A percentile compares a stretch with the other conserved stretches of the same genome.
These are phyloP conservation scores for Puffinus mauretanicus DNA, from an alignment of 2,113 vertebrate species.

Conservation along the genomic window DNA sequence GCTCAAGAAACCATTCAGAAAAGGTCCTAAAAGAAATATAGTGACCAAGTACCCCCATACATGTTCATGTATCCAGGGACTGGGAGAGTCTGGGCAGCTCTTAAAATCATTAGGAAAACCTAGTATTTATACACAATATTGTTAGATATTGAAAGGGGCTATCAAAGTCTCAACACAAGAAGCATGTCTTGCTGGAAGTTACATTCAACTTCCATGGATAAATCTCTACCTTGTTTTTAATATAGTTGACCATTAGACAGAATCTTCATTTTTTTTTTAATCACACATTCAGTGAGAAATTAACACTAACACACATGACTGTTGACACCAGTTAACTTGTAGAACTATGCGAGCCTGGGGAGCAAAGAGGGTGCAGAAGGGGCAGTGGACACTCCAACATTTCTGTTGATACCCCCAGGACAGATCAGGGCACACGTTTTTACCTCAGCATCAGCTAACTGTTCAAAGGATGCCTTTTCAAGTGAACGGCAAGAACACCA, in stretches of 20 bases:
- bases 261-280: neutral
- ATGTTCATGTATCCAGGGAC: fast-evolving
- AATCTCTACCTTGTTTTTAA: neutral
- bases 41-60: neutral
- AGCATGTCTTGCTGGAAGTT: neutral
- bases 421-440: neutral
- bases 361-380: neutral
- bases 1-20: neutral
- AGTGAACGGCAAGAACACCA: neutral
- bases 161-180: neutral
- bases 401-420: neutral
- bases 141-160: neutral
- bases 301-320: neutral
- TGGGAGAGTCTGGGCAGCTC: neutral
- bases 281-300: neutral
- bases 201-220: neutral
- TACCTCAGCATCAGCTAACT: neutral
- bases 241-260: fast-evolving
- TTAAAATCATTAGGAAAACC: neutral
- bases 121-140: neutral
- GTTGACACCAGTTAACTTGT: neutral
- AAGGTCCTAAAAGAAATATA: neutral
- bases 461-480: neutral
- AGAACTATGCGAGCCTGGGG: neutral
- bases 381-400: no score